Conservation (phyloP, 2,797 vertebrate species). For the Triplophysa bombifrons region DNA sequence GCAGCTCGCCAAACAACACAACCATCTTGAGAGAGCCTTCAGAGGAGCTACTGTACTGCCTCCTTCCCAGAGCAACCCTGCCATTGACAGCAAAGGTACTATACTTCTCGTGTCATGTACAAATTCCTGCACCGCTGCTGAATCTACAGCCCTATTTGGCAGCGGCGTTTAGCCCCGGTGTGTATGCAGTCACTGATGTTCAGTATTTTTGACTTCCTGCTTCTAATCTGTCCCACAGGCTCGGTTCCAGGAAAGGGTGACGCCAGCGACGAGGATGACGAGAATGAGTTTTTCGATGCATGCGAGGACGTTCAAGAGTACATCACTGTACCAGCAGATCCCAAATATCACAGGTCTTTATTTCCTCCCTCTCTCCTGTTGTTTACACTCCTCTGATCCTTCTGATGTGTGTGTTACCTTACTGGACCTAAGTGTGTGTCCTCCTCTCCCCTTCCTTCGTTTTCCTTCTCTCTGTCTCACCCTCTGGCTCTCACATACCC, state of each 20-base stretch:
- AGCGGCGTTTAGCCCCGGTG: not conserved
- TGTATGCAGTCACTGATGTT: not conserved
- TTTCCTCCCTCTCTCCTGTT: not conserved
- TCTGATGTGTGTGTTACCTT: conserved; percentile 27
- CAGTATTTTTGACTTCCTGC: not conserved
- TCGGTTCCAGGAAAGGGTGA: conserved; percentile 82
- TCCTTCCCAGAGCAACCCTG: conserved; percentile 70
- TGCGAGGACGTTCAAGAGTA: conserved; percentile 87
- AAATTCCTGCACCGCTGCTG: no score
- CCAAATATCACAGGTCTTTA: conserved; percentile 90
- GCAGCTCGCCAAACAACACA: conserved; percentile 96
- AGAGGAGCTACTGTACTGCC: conserved; percentile 90
- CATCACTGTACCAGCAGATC: conserved; percentile 86
- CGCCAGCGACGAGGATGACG: conserved; percentile 92
- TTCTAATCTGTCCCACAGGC: conserved; percentile 54
- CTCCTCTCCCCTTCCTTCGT: conserved; percentile 20
- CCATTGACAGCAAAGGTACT: conserved; percentile 81
- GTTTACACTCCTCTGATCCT: not conserved
- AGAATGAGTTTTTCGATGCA: conserved; percentile 94
- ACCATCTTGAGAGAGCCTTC: conserved; percentile 94
- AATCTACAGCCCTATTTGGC: no score
- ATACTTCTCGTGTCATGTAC: not conserved
- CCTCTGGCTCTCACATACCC: conserved; percentile 37
- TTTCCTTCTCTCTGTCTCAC: not conserved
- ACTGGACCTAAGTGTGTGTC: conserved; percentile 59